Conservation (phyloP, 2,888 invertebrate species). For the Yponomeuta malinellus region DNA sequence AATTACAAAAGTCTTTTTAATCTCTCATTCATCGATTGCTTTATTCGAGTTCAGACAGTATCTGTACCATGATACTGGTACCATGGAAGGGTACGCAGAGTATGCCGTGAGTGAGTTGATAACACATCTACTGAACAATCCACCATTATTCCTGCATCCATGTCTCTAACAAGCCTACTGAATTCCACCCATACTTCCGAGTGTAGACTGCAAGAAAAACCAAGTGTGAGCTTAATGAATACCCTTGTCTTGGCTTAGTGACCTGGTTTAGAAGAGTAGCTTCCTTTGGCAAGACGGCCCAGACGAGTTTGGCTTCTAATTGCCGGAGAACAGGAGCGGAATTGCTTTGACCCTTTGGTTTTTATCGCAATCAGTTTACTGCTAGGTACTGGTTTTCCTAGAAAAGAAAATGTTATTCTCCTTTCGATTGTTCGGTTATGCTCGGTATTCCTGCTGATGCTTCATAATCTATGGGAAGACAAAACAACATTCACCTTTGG, state of each 20-base stretch:
- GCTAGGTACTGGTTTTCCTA: too few species aligned
- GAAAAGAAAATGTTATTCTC: too few species aligned
- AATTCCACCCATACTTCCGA: conserved; percentile 9
- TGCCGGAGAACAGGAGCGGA: background rate
- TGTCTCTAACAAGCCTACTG: background rate
- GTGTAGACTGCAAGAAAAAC: conserved; percentile 4
- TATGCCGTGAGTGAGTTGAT: too few species aligned
- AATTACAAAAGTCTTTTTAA: too few species aligned
- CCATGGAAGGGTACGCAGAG: too few species aligned
- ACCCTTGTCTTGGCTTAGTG: conserved; percentile 8
- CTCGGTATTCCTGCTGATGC: too few species aligned
- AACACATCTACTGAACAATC: background rate
- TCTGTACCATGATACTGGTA: too few species aligned
- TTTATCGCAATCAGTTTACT: background rate
- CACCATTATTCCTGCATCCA: background rate
- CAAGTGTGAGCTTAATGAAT: conserved; percentile 6
- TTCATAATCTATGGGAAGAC: too few species aligned
- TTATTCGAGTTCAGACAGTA: too few species aligned
- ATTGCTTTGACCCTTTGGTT: background rate
- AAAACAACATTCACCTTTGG: too few species aligned
- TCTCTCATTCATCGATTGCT: too few species aligned
- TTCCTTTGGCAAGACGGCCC: background rate
- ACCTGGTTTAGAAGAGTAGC: background rate
- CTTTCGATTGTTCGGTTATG: too few species aligned
- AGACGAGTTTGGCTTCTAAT: background rate